Percentiles rank a stretch among this genome's conserved stretches.
Evolutionary conservation across 2,797 vertebrate genomes (phyloP).

Genomic region (Cyclura pinguis): DNA sequence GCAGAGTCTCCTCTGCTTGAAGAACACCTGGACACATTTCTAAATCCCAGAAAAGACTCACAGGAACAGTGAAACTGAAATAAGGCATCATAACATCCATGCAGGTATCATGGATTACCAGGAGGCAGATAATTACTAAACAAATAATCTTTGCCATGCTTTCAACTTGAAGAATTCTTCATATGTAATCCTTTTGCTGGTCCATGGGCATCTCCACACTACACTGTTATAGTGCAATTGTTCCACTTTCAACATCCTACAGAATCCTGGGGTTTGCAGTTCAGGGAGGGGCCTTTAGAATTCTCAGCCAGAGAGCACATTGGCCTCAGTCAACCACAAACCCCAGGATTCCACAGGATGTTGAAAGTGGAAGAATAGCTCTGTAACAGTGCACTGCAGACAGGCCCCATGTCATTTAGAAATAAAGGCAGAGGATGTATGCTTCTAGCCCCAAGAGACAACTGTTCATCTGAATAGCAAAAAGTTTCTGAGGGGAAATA

Average conservation of each 20-base stretch:
- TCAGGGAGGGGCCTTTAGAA: no score
- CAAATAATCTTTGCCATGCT: background rate
- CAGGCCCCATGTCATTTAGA: no score
- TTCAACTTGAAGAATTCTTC: background rate
- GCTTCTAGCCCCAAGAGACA: background rate
- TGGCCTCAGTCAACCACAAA: no score
- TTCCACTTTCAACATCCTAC: no score
- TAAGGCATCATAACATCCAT: slow-evolving; percentile 33
- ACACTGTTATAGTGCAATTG: no score
- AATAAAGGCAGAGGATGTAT: no score
- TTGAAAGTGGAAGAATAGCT: no score
- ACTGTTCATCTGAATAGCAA: background rate
- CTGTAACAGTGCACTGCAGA: no score
- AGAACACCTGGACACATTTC: slow-evolving; percentile 36
- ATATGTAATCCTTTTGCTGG: background rate
- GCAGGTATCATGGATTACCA: background rate
- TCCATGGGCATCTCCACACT: background rate
- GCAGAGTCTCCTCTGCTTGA: background rate
- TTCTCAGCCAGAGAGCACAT: no score
- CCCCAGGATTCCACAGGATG: no score
- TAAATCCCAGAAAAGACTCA: slow-evolving; percentile 64
- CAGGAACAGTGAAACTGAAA: slow-evolving; percentile 55
- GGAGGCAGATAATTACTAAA: background rate
- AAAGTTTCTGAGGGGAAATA: background rate
- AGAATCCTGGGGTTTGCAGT: no score